These are phyloP conservation scores for Andrena fulva DNA, from an alignment of 2,888 invertebrate species.

Conservation along the genomic window DNA sequence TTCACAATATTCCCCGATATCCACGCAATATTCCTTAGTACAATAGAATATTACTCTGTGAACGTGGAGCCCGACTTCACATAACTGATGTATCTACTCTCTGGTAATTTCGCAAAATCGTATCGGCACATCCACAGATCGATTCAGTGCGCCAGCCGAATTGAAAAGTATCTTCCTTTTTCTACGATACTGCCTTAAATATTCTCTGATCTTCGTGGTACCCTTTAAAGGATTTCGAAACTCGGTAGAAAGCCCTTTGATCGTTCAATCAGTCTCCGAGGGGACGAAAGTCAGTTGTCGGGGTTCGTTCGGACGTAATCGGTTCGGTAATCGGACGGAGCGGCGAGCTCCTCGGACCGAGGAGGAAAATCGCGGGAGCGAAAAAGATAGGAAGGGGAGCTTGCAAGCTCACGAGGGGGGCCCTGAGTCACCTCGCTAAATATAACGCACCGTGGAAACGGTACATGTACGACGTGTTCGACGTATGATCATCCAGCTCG, in stretches of 20 bases:
- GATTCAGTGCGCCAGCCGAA: no score
- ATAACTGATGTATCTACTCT: no score
- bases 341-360: slow-evolving; percentile 30
- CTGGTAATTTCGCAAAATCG: no score
- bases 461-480: slow-evolving; percentile 63
- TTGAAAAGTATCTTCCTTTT: no score
- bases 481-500: slow-evolving; percentile 62
- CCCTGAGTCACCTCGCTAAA: slow-evolving; percentile 75
- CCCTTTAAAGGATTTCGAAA: no score
- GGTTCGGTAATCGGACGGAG: slow-evolving; percentile 62
- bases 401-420: slow-evolving; percentile 58
- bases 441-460: slow-evolving; percentile 66
- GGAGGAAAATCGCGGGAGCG: slow-evolving; percentile 54
- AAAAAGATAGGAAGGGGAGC: slow-evolving; percentile 60
- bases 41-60: no score
- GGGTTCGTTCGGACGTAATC: slow-evolving; percentile 46
- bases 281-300: slow-evolving; percentile 1
- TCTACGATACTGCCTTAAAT: no score
- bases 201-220: neutral
- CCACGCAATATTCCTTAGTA: no score
- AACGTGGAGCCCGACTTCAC: no score
- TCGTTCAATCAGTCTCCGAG: neutral
- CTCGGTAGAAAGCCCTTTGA: neutral
- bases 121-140: no score
- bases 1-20: no score